Evolutionary conservation across 2,113 vertebrate species (phyloP).

Genomic region (Urocynchramus pylzowi): DNA sequence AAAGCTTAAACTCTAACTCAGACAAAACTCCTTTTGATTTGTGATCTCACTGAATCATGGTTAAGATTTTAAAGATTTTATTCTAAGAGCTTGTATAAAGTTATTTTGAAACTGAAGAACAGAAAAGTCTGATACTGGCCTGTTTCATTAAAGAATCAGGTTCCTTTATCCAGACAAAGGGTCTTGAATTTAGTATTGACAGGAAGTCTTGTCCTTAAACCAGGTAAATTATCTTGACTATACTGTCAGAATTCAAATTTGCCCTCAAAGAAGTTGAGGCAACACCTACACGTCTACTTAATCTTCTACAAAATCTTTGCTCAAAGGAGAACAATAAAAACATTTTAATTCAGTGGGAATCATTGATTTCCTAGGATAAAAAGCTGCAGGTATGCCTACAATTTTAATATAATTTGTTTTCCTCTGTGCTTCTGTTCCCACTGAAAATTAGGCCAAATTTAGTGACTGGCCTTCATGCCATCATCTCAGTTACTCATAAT

Average conservation of each 20-base stretch:
- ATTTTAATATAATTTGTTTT: not conserved
- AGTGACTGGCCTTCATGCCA: not conserved
- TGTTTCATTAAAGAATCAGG: not conserved
- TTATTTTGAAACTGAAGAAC: not conserved
- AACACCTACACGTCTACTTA: not conserved
- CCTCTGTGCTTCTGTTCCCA: not conserved
- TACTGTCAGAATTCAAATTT: not conserved
- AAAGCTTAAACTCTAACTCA: not conserved
- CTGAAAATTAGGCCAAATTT: not conserved
- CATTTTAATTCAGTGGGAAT: not conserved
- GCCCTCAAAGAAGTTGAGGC: not conserved
- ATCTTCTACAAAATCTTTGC: not conserved
- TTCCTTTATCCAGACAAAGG: not conserved
- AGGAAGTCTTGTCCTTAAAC: not conserved
- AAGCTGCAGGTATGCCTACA: not conserved
- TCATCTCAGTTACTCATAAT: not conserved
- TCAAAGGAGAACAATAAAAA: not conserved
- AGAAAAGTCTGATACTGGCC: not conserved
- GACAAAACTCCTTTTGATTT: not conserved
- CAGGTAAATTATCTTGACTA: not conserved
- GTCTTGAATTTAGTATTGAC: not conserved
- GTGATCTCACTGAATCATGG: not conserved
- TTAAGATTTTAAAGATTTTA: not conserved
- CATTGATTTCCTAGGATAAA: not conserved
- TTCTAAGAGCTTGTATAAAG: not conserved